Evolutionary conservation across 2,888 invertebrate genomes (phyloP).

Genomic region (Empis livida): DNA sequence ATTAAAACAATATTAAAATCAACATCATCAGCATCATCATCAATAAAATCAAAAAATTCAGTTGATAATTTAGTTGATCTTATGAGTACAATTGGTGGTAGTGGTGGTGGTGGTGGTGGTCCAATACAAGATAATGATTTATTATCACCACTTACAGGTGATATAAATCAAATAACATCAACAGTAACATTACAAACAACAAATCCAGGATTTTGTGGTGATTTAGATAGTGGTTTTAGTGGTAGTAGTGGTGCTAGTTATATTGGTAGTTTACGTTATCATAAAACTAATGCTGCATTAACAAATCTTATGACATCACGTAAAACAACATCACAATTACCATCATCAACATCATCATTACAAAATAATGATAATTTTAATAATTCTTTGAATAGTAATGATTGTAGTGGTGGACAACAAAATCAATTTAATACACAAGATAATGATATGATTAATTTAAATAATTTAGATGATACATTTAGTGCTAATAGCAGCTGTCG

Average conservation of each 20-base stretch:
- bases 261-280: constrained; percentile 50
- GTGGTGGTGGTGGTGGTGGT: too few relatives aligned
- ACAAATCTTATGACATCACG: constrained; percentile 24
- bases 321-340: constrained; percentile 14
- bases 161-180: constrained; percentile 3
- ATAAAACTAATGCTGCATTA: constrained; percentile 28
- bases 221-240: constrained; percentile 72
- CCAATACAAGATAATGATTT: background rate
- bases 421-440: too few relatives aligned
- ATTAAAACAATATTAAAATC: background rate
- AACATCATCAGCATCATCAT: background rate
- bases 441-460: background rate
- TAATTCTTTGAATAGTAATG: background rate
- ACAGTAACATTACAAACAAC: constrained; percentile 11
- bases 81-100: constrained; percentile 33
- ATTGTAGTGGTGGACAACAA: constrained; percentile 31
- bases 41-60: constrained; percentile 9
- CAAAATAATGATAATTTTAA: background rate
- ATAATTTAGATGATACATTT: constrained; percentile 7
- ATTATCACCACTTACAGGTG: too few relatives aligned
- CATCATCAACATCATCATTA: background rate
- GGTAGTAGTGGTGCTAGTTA: constrained; percentile 73
- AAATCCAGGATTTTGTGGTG: constrained; percentile 36
- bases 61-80: constrained; percentile 41
- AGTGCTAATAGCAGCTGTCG: constrained; percentile 19